These are phyloP conservation scores for Semotilus atromaculatus DNA, from an alignment of 2,797 vertebrate species.

Conservation along the genomic window DNA sequence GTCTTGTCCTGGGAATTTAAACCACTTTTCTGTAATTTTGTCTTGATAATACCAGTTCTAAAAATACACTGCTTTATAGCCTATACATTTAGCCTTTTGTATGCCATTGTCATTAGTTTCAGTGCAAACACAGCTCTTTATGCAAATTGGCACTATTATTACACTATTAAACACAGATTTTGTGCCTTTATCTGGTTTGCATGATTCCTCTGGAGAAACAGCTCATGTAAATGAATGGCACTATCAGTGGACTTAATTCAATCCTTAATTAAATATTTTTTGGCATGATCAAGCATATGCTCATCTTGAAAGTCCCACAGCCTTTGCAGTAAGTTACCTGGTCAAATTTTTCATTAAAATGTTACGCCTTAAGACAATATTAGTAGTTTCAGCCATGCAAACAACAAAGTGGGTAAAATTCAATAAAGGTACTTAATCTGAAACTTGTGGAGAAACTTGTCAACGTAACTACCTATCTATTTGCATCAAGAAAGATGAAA, in stretches of 20 bases:
- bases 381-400: neutral
- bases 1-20: too few relatives aligned
- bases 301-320: constrained; percentile 2
- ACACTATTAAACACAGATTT: neutral
- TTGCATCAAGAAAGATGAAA: neutral
- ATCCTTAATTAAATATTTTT: neutral
- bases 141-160: neutral
- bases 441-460: constrained; percentile 7
- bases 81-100: neutral
- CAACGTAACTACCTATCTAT: neutral
- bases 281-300: neutral
- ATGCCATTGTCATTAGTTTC: neutral
- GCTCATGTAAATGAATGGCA: neutral
- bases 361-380: neutral
- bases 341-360: neutral
- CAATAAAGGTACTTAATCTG: neutral
- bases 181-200: neutral
- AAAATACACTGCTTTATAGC: too few relatives aligned
- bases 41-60: too few relatives aligned
- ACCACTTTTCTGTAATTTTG: too few relatives aligned
- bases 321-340: neutral
- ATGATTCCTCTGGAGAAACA: neutral
- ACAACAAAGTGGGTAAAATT: neutral
- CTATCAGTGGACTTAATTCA: neutral
- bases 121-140: neutral